Conservation (phyloP, 1,140 invertebrate genomes). For the Achroia grisella region DNA sequence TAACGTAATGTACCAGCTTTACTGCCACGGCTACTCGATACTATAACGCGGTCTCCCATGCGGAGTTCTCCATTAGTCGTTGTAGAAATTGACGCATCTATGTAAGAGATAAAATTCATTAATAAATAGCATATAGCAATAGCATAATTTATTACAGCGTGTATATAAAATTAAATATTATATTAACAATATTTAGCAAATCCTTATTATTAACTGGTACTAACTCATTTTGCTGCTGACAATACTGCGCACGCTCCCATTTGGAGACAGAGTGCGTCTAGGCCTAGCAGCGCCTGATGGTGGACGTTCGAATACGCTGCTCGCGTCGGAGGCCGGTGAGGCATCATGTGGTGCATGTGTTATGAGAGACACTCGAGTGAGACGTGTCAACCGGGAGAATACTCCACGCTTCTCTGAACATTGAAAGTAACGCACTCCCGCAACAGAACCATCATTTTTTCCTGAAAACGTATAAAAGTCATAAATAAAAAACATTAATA, state of each 20-base stretch:
- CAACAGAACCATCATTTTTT: conserved; percentile 98
- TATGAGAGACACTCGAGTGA: conserved; percentile 82
- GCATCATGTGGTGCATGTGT: conserved; percentile 61
- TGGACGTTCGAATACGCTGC: conserved; percentile 58
- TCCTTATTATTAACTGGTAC: conserved; percentile 10
- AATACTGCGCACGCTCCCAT: conserved; percentile 67
- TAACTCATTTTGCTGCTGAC: conserved; percentile 73
- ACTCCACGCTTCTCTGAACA: conserved; percentile 95
- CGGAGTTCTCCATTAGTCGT: conserved; percentile 77
- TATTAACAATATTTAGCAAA: no score
- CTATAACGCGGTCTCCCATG: conserved; percentile 93
- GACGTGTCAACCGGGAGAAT: conserved; percentile 91
- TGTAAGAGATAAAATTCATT: conserved; percentile 11
- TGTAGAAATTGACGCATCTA: conserved; percentile 79
- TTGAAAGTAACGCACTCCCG: conserved; percentile 93
- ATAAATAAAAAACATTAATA: neutral
- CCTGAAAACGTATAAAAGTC: conserved; percentile 73
- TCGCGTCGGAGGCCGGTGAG: conserved; percentile 59
- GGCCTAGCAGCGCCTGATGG: conserved; percentile 50
- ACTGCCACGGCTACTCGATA: conserved; percentile 85
- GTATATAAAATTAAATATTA: neutral
- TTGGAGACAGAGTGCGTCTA: conserved; percentile 61
- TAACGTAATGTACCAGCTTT: conserved; percentile 91
- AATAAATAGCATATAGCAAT: neutral
- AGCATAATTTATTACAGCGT: neutral